Evolutionary conservation across 2,888 invertebrate species (phyloP).

Genomic region (Rhagonycha lutea): DNA sequence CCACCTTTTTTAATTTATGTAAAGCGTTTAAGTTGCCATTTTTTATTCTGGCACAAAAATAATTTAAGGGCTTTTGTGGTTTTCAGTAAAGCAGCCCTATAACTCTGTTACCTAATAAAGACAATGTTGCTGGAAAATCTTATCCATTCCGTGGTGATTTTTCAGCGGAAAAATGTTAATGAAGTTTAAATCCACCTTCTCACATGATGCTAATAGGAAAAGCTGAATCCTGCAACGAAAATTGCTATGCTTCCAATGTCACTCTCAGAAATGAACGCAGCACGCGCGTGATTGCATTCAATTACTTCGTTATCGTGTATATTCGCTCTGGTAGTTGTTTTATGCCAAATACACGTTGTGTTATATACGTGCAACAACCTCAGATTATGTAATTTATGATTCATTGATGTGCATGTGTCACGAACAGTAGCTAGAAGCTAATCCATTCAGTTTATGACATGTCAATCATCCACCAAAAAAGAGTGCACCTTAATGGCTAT

Average conservation of each 20-base stretch:
- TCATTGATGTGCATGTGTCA: slow-evolving; percentile 18
- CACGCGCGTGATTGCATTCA: slow-evolving; percentile 30
- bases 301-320: slow-evolving; percentile 22
- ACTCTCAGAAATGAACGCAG: slow-evolving; percentile 17
- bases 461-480: neutral
- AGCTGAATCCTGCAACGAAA: neutral
- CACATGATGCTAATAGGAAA: neutral
- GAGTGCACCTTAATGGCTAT: neutral
- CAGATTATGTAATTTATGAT: slow-evolving; percentile 22
- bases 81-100: neutral
- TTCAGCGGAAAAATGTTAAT: neutral
- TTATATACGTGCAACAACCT: slow-evolving; percentile 2
- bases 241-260: slow-evolving; percentile 18
- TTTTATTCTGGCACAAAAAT: neutral
- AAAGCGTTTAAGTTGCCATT: neutral
- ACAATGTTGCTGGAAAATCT: neutral
- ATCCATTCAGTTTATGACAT: slow-evolving; percentile 4
- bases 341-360: slow-evolving; percentile 21
- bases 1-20: neutral
- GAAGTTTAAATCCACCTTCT: neutral
- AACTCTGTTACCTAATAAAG: neutral
- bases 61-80: neutral
- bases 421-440: slow-evolving; percentile 12
- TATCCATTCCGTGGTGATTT: neutral
- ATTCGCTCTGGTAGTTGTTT: slow-evolving; percentile 18